Base-by-base conservation (phyloP, 2,113 vertebrate species). In the Australoheros scitulus region DNA sequence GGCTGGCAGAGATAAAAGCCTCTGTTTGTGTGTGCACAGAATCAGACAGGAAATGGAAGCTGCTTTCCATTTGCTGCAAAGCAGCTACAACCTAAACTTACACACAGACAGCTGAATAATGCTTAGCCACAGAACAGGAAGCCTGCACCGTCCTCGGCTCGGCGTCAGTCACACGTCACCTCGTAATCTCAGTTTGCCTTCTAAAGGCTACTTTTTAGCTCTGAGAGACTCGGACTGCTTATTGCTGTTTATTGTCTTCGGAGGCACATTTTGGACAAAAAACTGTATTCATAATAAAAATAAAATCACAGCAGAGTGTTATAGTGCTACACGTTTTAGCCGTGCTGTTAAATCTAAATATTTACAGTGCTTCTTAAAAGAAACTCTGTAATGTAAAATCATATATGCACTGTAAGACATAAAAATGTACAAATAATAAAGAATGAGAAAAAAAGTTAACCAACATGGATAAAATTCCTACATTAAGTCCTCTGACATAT, bases 51-150 rank as follows among this genome's bases (percentile, higher is more conserved):
- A 93, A 92, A 91, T 56, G 93, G 92, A 93, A 92, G 91, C 26
- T 41, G 59, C 24, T 85, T 88, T 86, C 65, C 83, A 87, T 80
- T 65, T 84, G 82, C 88, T 87, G 88, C 81, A 89, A 65, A 87
- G 76, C 68, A 80, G 11, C 24, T 47, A 65, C 24, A 89, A 75
- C 63, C 63, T 61, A 60, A 89, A 79, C 9, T 10, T 15, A 26
- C 77, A 56, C 22, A 61, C 56, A 77, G 20, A 77, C 34, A 57
- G 41, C 64, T 77, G 70, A 83, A 79, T 65, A 83, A 17, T 87
- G 77, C 77, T 50, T 1, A 7, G 41, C 92, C 91, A 80, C 93
- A 91, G 77, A 90, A 92, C 94, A 94, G 94, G 94, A 95, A 95
- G 90, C 38, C 2, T 90, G 89, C 90, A 93, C 47, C 83, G 36